Evolutionary conservation across 64 coral and sea anemone genomes (phyloP), one percentile per base, ranked within the genome.

Genomic region (Anthopleura sola): DNA sequence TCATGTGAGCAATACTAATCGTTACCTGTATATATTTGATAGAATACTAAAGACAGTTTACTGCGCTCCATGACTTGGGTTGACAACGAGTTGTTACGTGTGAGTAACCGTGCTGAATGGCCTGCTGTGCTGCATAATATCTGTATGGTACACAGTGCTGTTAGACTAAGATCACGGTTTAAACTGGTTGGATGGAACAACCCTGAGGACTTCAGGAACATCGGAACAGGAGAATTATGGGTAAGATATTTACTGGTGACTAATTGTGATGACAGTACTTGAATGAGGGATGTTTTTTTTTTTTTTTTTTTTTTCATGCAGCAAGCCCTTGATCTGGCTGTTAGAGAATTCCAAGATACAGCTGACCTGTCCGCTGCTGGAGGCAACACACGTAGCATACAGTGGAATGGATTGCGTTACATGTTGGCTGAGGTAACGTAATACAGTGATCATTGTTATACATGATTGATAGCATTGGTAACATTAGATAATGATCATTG

Each of bases 371-470:
- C 84, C 17, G 89, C 84, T 17, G 81, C 86, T 49, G 87, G 78
- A 21, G 90, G 85, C 19, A 88, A 78, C 20, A 13, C 92, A 31
- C 85, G 83, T 29, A 92, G 68, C 44, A 92, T 99, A 23, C 97
- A 99, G 87, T 99, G 97, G 97, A 92, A 94, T 88, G 92, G 92
- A 20, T 31, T 99, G 21, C 86, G 97, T 14, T 99, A 99, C 60
- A 94, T 99, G 92, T 53, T 99, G 34, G 46, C 97, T 85, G 97
- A 99, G 97, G 97, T 99, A 79, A n/a, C 36, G 6, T 50, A 39
- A 23, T 83, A 32, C 9, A 60, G n/a, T 15, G 14, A 83, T 56
- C 37, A 36, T 19, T 44, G 16, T 75, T 2, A 9, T 44, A 3
- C 57, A 28, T 19, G 14, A 81, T 31, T 81, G 55, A 56, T 16